Percentiles rank a stretch among this genome's conserved stretches.
These are phyloP conservation scores for Cataglyphis altisquamis DNA, from an alignment of 2,888 invertebrate genomes.

Conservation along the genomic window DNA sequence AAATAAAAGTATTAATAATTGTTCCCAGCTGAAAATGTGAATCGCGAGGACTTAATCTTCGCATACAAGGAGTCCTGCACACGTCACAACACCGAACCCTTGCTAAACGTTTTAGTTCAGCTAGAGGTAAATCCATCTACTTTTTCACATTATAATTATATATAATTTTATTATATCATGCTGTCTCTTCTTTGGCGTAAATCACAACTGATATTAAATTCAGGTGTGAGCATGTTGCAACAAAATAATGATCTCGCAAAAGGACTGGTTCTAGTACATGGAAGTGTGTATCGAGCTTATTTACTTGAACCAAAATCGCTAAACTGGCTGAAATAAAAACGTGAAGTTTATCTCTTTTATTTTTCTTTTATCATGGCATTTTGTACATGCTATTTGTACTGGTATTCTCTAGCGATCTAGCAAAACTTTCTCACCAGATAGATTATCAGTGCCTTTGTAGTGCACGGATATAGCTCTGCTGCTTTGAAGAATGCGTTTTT, in stretches of 20 bases:
- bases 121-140: constrained; percentile 88
- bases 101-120: constrained; percentile 91
- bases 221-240: constrained; percentile 11
- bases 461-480: constrained; percentile 12
- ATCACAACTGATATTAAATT: constrained; percentile 30
- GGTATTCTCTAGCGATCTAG: neutral
- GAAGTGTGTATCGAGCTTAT: constrained; percentile 26
- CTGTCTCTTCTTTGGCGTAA: neutral
- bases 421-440: constrained; percentile 18
- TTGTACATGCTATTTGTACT: constrained; percentile 9
- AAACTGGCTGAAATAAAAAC: constrained; percentile 17
- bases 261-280: constrained; percentile 2
- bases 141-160: neutral
- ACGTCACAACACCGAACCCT: constrained; percentile 90
- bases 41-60: constrained; percentile 90
- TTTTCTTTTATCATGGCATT: constrained; percentile 10
- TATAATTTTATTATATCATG: neutral
- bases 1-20: constrained; percentile 67
- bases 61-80: constrained; percentile 92
- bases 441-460: constrained; percentile 1
- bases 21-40: constrained; percentile 89
- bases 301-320: constrained; percentile 12
- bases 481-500: constrained; percentile 27
- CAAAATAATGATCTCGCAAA: constrained; percentile 11
- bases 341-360: constrained; percentile 17